phyloP scores from a whole-genome alignment of 2,888 invertebrate species.

The Sphaeridia pumilis region DNA sequence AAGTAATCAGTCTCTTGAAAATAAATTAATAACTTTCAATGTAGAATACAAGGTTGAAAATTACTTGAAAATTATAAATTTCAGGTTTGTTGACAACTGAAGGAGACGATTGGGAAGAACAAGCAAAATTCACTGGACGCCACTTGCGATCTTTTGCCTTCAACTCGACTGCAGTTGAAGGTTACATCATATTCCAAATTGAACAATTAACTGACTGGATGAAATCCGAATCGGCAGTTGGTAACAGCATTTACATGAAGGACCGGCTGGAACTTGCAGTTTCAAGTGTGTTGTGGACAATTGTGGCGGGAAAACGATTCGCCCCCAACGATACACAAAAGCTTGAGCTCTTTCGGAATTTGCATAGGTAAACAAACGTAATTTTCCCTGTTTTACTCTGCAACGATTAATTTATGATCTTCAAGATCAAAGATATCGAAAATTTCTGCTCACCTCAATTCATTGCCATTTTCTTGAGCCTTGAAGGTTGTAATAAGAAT shows the following conservation, averaged over 20 bases:
- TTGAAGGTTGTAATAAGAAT: too few relatives aligned
- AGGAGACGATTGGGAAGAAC: conserved; percentile 11
- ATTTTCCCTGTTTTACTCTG: neutral
- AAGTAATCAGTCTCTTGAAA: neutral
- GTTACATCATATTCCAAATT: neutral
- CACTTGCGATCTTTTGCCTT: conserved; percentile 2
- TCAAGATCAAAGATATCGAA: too few relatives aligned
- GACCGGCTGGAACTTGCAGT: conserved; percentile 10
- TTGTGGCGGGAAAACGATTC: conserved; percentile 10
- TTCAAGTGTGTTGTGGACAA: conserved; percentile 1
- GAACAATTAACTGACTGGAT: neutral
- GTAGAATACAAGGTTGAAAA: neutral
- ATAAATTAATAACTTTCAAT: neutral
- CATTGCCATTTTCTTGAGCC: too few relatives aligned
- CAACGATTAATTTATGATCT: neutral
- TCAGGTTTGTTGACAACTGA: conserved; percentile 9
- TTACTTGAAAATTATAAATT: neutral
- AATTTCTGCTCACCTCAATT: too few relatives aligned
- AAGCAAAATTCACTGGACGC: conserved; percentile 6
- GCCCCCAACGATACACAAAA: conserved; percentile 10
- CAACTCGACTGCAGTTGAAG: neutral
- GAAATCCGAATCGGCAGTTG: neutral
- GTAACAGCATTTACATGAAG: neutral
- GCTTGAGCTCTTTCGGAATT: conserved; percentile 6
- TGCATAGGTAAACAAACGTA: conserved; percentile 6